Conservation (phyloP, 2,888 invertebrate genomes). For the Poecilobothrus nobilitatus region DNA sequence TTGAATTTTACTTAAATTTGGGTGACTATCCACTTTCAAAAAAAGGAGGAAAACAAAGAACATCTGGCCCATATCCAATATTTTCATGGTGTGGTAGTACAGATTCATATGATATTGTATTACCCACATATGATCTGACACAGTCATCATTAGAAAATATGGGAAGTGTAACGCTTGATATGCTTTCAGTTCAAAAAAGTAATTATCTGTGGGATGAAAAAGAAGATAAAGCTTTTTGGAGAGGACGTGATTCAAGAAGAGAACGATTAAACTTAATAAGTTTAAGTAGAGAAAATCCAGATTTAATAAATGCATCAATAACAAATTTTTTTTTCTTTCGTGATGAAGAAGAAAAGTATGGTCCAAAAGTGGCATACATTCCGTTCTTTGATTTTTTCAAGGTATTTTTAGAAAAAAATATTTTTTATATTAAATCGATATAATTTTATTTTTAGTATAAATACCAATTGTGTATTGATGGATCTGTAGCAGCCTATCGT, state of each 20-base stretch:
- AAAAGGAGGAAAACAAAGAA: constrained; percentile 41
- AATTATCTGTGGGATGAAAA: constrained; percentile 65
- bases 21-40: constrained; percentile 90
- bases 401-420: constrained; percentile 49
- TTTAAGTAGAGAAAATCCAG: constrained; percentile 63
- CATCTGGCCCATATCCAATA: constrained; percentile 60
- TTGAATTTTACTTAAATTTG: constrained; percentile 84
- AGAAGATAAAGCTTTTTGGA: constrained; percentile 72
- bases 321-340: constrained; percentile 95
- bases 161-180: constrained; percentile 84
- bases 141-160: constrained; percentile 88
- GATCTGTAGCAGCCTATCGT: constrained; percentile 93
- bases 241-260: constrained; percentile 83
- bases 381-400: constrained; percentile 92
- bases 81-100: constrained; percentile 95
- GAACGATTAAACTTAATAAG: constrained; percentile 76
- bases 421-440: background rate
- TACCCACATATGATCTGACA: constrained; percentile 93
- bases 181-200: constrained; percentile 79
- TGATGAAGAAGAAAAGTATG: constrained; percentile 74
- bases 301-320: constrained; percentile 80
- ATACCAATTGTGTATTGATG: constrained; percentile 90
- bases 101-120: constrained; percentile 74
- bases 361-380: constrained; percentile 72
- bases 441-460: constrained; percentile 60